Base-by-base conservation (phyloP, 2,888 invertebrate species). In the Stenurella melanura region DNA sequence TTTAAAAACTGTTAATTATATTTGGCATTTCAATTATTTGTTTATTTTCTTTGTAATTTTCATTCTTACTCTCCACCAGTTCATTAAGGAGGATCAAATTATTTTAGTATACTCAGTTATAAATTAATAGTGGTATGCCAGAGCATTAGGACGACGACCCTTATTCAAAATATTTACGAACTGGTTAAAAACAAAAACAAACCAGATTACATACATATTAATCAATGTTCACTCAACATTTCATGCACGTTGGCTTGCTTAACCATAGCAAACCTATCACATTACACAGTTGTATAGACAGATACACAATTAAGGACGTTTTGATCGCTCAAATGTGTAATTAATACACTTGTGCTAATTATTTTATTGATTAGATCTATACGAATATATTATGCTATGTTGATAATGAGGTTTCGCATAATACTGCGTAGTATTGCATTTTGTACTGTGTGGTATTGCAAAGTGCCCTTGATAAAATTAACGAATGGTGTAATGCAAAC, bases 251-350 rank as follows among this genome's bases (percentile, higher is more conserved):
- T 58, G 21, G 11, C 6, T 12, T 26, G 60, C 11, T 26, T 15
- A 18, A 58, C 19, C 19, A 58, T 17, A 18, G 58, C 17, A 60
- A 60, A 60, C 26, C 60, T 60, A 50, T 50, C 50, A 6, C 50
- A 50, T 50, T 50, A 50, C 42, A 42, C 26, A 30, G 26, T 15
- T 26, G 26, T 60, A 60, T 21, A 60, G 60, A 21, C 12, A 21
- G 12, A 60, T 21, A 60, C 21, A 12, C 60, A 60, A 60, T 60
- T 60, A 60, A 11, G 60, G 60, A 19, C 60, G 56, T 56, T 68
- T 54, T 68, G 68, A 68, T 68, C 56, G 12, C 19, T 67, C 18
- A 68, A 54, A 21, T 56, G 68, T 56, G 17, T 57, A 68, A 68
- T 56, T 26, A 50, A 17, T 7, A n/a, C 30, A 54, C 21, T 30